Conservation (phyloP, 2,113 vertebrate genomes). For the Hirundichthys speculiger region DNA sequence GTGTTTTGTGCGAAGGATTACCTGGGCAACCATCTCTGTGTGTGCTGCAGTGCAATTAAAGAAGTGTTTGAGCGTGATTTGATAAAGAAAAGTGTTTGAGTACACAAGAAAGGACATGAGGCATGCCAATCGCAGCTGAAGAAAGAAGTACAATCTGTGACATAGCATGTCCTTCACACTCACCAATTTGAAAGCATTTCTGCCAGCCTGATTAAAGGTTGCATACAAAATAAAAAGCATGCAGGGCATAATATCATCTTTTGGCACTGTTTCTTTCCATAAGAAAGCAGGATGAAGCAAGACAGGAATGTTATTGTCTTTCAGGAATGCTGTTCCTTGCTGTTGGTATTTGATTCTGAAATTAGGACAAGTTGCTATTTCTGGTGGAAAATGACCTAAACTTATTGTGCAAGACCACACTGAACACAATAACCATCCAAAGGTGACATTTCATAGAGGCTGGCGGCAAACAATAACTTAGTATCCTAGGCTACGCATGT, state of each 20-base stretch:
- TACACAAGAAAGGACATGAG: conserved; percentile 56
- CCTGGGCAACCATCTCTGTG: conserved; percentile 42
- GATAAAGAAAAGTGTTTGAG: conserved; percentile 51
- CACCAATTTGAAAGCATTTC: conserved; percentile 46
- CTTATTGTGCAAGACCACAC: conserved; percentile 29
- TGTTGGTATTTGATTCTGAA: conserved; percentile 44
- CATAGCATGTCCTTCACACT: conserved; percentile 61
- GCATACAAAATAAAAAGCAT: conserved; percentile 25
- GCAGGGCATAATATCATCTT: conserved; percentile 22
- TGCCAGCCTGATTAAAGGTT: conserved; percentile 57
- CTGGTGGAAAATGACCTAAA: conserved; percentile 28
- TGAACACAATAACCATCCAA: conserved; percentile 32
- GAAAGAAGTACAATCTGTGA: conserved; percentile 59
- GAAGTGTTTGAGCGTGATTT: conserved; percentile 61
- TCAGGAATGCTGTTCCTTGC: conserved; percentile 23
- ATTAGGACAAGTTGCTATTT: conserved; percentile 54
- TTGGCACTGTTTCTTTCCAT: conserved; percentile 28
- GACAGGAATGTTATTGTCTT: conserved; percentile 68
- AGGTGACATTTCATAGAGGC: conserved; percentile 36
- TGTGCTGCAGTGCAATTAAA: conserved; percentile 65
- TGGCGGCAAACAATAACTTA: conserved; percentile 45
- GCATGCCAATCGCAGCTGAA: conserved; percentile 44
- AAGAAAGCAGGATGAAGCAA: conserved; percentile 48
- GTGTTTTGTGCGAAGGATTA: conserved; percentile 44
- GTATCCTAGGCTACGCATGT: conserved; percentile 1